Evolutionary conservation across 30 jellyfish, hydroid and myxozoan genomes (phyloP), one percentile per base, ranked within the genome.

Genomic region (Cassiopea andromeda): DNA sequence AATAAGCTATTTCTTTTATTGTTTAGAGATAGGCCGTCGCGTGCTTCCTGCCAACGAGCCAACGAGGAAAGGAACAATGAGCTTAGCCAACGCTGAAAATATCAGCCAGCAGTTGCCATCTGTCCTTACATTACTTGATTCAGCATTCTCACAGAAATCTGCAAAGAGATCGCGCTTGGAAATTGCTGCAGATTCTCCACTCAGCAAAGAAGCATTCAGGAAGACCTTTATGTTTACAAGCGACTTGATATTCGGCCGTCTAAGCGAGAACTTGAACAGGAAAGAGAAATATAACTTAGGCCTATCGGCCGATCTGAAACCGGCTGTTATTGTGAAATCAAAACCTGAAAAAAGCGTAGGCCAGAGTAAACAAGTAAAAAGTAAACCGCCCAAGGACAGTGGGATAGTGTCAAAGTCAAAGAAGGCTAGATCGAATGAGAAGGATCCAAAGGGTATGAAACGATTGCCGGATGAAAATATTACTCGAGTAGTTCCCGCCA

Each of bases 241-340:
- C 85, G 97, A 92, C 79, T 86, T 92, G 86, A 92, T 92, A 59
- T 92, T 92, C 68, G 97, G 93, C 81, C 92, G 92, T 44, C 95
- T 92, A 17, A 91, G 85, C 75, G 97, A 85, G 48, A 68, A 77
- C 54, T 57, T 75, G 73, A 66, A 73, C 79, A 85, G 78, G 83
- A 49, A 75, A 79, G 80, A 66, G 84, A 83, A 82, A 38, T 60
- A 74, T 77, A 57, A 75, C 73, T 67, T 70, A 80, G 88, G 88
- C 92, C 89, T 78, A 17, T 43, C 79, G 54, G 15, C 76, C 44
- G 85, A 74, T 50, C 47, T 15, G 47, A 77, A 73, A 80, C 87
- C 85, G 71, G 82, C 87, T 48, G 86, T 69, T 50, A 43, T 61
- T 13, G 73, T 82, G 1, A 73, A 78, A 81, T 38, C 83, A 66